Base-by-base conservation (phyloP, 2,888 invertebrate genomes). In the Mythimna lalbum region DNA sequence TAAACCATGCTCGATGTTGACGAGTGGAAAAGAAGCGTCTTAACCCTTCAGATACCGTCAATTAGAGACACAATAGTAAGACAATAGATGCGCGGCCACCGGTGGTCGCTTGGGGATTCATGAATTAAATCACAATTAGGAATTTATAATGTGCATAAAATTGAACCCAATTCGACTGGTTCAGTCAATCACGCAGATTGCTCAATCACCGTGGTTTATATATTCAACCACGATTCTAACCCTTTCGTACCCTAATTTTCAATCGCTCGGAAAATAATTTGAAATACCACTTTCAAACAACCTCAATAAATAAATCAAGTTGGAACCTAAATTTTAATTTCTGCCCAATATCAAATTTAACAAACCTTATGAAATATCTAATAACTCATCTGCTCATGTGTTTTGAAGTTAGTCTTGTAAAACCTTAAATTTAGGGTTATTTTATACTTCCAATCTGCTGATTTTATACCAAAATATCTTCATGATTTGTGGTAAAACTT, bases 401-500 rank as follows among this genome's bases (percentile, higher is more conserved):
- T 56, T 64, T 31, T 47, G 1, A 43, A 61, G 21, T 47, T 53
- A 52, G 52, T 65, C 33, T 69, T 68, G 36, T 59, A 43, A 64
- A 66, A 33, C 4, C 33, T 33, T 17, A 47, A 43, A 65, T 55
- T 59, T 57, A n/a, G 17, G 5, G 55, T 50, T 21, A n/a, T 14
- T 6, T 27, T 64, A 68, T 64, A 71, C 23, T 39, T 52, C 19
- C 36, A 53, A 70, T 65, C 43, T 49, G 31, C n/a, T 50, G 53
- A 62, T 36, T 59, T 62, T 49, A 55, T 60, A 73, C 23, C 19
- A 69, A 77, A 74, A 65, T 62, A 69, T 60, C 43, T 71, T 63
- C 31, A 62, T 70, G 56, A 69, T 76, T 80, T 68, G 69, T 62
- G 63, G 65, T 63, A 47, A 72, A 70, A 60, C 74, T 64, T 75